A percentile compares a stretch with the other conserved stretches of the same genome.
phyloP scores from a whole-genome alignment of 2,113 vertebrate genomes.

The Turdus rufiventris region DNA sequence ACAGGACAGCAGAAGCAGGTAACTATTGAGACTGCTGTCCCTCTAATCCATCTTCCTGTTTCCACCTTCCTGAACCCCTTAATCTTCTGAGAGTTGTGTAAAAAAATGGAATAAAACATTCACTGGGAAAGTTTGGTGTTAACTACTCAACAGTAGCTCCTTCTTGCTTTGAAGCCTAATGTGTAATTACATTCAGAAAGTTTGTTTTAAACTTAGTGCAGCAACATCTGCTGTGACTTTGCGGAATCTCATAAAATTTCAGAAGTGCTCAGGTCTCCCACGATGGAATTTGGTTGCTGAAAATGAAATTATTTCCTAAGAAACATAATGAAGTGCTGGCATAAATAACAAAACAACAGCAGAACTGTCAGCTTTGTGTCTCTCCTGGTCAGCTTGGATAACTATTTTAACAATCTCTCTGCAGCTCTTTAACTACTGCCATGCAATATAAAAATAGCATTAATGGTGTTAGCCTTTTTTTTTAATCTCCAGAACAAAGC shows the following conservation, averaged over 20 bases:
- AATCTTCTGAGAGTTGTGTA: not conserved
- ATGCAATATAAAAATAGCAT: not conserved
- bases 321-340: not conserved
- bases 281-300: not conserved
- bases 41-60: not conserved
- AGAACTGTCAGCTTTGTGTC: not conserved
- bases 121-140: not conserved
- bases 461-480: not conserved
- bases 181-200: not conserved
- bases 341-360: not conserved
- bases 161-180: not conserved
- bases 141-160: not conserved
- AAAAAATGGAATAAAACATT: not conserved
- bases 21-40: not conserved
- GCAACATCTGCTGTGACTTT: not conserved
- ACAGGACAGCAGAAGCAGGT: not conserved
- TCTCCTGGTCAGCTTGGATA: not conserved
- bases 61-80: not conserved
- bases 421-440: not conserved
- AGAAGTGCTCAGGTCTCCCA: not conserved
- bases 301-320: not conserved
- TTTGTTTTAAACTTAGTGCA: not conserved
- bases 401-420: not conserved
- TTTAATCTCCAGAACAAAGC: not conserved
- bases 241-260: not conserved